A percentile compares a stretch with the other conserved stretches of the same genome.
Evolutionary conservation across 2,888 invertebrate species (phyloP).

Genomic region (Drosophila stalkeri): DNA sequence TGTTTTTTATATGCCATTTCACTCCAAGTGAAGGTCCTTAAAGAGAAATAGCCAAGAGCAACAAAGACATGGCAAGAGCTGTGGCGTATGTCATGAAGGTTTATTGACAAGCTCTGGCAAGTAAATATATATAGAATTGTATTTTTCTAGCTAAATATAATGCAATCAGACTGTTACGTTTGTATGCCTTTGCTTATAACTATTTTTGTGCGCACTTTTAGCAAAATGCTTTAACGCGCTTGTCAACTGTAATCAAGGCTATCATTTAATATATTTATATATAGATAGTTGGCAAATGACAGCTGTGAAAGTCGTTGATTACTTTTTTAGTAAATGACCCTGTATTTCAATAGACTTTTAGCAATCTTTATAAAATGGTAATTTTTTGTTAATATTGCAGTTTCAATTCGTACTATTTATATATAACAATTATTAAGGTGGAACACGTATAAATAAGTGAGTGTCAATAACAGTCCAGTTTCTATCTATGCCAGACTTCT

Average conservation of each 20-base stretch:
- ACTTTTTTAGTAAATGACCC: background rate
- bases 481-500: no score
- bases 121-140: background rate
- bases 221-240: background rate
- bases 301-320: constrained; percentile 2
- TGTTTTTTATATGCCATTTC: background rate
- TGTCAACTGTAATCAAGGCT: background rate
- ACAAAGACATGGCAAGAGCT: no score
- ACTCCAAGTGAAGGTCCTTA: background rate
- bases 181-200: background rate
- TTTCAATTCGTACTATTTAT: no score
- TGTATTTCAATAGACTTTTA: background rate
- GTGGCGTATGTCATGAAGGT: background rate
- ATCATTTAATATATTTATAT: background rate
- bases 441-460: no score
- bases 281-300: constrained; percentile 2
- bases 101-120: background rate
- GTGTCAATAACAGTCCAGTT: no score
- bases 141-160: background rate
- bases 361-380: no score
- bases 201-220: constrained; percentile 1
- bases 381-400: background rate
- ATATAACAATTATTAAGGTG: no score
- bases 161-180: background rate
- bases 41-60: no score